Evolutionary conservation across 2,797 vertebrate species (phyloP).

Genomic region (Spatula clypeata): DNA sequence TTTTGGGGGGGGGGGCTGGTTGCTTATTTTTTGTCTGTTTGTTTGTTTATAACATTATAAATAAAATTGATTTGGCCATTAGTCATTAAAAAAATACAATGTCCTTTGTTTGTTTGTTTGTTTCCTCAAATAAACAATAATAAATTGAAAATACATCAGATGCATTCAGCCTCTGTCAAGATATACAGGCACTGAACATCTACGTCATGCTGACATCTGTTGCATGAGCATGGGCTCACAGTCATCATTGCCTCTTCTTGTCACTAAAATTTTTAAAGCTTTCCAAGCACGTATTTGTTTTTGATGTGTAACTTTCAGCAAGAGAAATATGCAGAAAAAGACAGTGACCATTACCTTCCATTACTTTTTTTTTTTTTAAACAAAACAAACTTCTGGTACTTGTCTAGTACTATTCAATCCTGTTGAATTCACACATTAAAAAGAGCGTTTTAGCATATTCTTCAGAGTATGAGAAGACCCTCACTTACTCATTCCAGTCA

Average conservation of each 20-base stretch:
- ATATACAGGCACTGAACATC: background rate
- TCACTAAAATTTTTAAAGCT: background rate
- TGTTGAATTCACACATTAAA: background rate
- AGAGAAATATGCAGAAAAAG: background rate
- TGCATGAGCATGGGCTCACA: background rate
- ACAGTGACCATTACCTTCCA: background rate
- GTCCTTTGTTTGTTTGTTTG: background rate
- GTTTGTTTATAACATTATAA: background rate
- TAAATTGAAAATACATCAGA: constrained; percentile 13
- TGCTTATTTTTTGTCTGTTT: background rate
- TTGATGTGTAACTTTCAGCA: background rate
- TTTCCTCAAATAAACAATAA: background rate
- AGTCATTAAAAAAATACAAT: background rate
- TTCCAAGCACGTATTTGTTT: background rate
- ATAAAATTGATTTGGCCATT: background rate
- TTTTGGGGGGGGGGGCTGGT: too few species aligned
- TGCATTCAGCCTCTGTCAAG: background rate
- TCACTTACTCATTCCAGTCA: background rate
- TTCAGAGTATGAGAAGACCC: background rate
- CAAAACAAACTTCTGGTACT: background rate
- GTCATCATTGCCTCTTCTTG: background rate
- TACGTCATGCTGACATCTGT: rapidly evolving
- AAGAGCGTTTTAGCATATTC: background rate
- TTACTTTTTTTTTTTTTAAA: background rate
- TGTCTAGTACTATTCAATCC: background rate